Conservation (phyloP, 2,888 invertebrate genomes). For the Dastarcus helophoroides region DNA sequence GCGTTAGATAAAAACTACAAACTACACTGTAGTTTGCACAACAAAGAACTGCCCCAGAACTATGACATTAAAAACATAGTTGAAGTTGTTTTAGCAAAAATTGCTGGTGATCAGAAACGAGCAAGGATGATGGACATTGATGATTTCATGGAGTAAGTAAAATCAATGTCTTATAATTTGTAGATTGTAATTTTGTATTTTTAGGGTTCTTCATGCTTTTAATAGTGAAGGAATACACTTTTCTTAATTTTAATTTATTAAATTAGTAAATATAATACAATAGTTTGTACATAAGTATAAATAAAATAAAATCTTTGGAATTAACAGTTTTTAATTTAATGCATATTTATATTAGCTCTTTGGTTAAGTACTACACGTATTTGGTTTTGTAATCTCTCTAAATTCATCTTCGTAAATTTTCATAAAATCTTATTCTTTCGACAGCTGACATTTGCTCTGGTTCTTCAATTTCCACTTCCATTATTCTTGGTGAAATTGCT, state of each 20-base stretch:
- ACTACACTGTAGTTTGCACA: slow-evolving; percentile 76
- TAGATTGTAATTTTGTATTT: slow-evolving; percentile 3
- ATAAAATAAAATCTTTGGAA: background rate
- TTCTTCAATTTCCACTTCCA: too few species aligned
- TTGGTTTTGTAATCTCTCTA: too few species aligned
- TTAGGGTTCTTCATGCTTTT: slow-evolving; percentile 10
- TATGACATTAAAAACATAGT: slow-evolving; percentile 77
- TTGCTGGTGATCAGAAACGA: slow-evolving; percentile 62
- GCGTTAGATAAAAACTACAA: slow-evolving; percentile 86
- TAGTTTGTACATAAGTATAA: background rate
- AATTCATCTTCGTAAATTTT: too few species aligned
- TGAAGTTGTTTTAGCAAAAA: slow-evolving; percentile 56
- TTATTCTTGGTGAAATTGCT: too few species aligned
- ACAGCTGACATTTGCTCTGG: too few species aligned
- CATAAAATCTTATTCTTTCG: too few species aligned
- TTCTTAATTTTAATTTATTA: slow-evolving; percentile 3
- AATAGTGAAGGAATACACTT: slow-evolving; percentile 9
- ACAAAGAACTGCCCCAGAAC: slow-evolving; percentile 64
- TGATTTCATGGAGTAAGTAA: slow-evolving; percentile 73
- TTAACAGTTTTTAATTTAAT: background rate
- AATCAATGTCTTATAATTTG: background rate
- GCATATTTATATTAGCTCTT: too few species aligned
- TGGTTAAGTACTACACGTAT: too few species aligned
- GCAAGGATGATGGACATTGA: slow-evolving; percentile 93
- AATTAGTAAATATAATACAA: background rate